Evolutionary conservation across 2,888 invertebrate species (phyloP).

Genomic region (Dynastes grantii): DNA sequence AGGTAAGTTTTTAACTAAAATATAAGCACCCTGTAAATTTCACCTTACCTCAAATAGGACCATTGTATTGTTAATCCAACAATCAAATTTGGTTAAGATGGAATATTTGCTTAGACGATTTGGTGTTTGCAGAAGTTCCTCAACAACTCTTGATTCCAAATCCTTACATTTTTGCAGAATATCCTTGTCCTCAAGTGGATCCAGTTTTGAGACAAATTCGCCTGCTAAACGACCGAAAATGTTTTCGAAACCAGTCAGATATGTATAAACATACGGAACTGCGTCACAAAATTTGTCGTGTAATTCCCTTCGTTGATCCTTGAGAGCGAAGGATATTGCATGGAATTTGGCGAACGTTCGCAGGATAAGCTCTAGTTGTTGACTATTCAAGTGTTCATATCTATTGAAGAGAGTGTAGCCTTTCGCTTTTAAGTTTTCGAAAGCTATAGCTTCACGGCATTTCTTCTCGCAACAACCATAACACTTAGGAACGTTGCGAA

Average conservation of each 20-base stretch:
- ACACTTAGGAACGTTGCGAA: constrained; percentile 50
- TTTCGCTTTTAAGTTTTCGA: constrained; percentile 60
- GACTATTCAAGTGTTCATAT: constrained; percentile 60
- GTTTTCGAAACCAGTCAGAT: background rate
- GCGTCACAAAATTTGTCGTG: constrained; percentile 18
- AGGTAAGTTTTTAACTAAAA: too few species aligned
- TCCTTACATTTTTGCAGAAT: constrained; percentile 11
- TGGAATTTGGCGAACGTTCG: constrained; percentile 63
- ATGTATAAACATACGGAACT: background rate
- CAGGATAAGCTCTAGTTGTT: constrained; percentile 61
- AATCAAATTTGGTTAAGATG: constrained; percentile 53
- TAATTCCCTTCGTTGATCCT: constrained; percentile 58
- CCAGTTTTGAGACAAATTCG: constrained; percentile 2
- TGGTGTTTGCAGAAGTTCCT: constrained; percentile 6
- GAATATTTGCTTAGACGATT: constrained; percentile 28
- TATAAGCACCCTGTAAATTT: too few species aligned
- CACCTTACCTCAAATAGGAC: constrained; percentile 52
- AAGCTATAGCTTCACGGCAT: constrained; percentile 56
- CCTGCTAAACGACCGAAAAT: background rate
- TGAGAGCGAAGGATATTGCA: constrained; percentile 62
- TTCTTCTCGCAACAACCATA: constrained; percentile 36
- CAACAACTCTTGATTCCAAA: background rate
- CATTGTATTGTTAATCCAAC: constrained; percentile 56
- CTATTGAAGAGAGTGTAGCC: constrained; percentile 61
- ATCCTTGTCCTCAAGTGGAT: constrained; percentile 21